Conservation (phyloP, 1,140 invertebrate species). For the Aphidius ervi region DNA sequence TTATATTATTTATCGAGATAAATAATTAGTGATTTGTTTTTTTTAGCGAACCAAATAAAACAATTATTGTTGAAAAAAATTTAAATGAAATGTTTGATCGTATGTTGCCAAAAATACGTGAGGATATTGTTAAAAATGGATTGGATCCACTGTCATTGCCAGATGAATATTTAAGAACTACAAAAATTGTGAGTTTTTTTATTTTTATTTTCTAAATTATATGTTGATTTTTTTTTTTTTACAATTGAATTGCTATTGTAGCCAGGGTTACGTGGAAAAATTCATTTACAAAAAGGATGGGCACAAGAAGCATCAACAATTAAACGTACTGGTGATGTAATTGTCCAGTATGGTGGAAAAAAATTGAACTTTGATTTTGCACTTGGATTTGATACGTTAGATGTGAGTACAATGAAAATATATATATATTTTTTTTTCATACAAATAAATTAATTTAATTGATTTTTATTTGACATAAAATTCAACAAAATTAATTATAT, state of each 20-base stretch:
- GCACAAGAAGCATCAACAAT: constrained; percentile 29
- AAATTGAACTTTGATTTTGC: constrained; percentile 20
- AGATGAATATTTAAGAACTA: not conserved
- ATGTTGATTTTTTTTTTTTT: not conserved
- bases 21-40: not conserved
- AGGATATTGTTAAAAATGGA: not conserved
- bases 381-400: constrained; percentile 28
- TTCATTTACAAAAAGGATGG: constrained; percentile 24
- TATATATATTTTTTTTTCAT: no score
- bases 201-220: no score
- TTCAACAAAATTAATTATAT: no score
- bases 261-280: constrained; percentile 15
- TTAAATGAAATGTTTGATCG: constrained; percentile 5
- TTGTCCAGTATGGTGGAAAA: constrained; percentile 19
- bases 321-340: constrained; percentile 18
- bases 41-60: constrained; percentile 1
- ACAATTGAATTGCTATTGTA: not conserved
- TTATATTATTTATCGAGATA: no score
- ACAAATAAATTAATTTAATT: no score
- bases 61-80: constrained; percentile 2
- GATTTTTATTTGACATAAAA: no score
- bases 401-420: constrained; percentile 22
- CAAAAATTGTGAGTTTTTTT: not conserved
- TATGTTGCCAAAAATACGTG: not conserved
- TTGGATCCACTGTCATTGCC: constrained; percentile 3